Percentiles rank a stretch among this genome's conserved stretches.
phyloP scores from a whole-genome alignment of 1,140 invertebrate genomes.

The Chionoecetes opilio region DNA sequence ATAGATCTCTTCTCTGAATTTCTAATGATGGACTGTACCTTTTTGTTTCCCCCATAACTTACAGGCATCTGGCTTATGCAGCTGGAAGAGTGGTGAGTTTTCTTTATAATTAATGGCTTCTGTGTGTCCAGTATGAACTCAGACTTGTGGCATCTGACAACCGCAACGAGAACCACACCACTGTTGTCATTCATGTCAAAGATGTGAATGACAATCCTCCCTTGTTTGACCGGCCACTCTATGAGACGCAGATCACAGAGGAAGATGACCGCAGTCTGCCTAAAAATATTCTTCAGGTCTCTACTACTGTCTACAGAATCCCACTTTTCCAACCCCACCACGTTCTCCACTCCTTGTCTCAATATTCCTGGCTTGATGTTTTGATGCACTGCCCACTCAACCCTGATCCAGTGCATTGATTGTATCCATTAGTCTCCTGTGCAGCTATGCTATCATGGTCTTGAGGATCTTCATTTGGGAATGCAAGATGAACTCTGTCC shows the following conservation, averaged over 20 bases:
- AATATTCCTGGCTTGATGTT: conserved; percentile 59
- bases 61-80: not conserved
- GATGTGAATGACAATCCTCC: conserved; percentile 96
- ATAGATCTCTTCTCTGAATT: not conserved
- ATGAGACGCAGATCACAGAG: conserved; percentile 97
- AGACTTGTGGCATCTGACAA: conserved; percentile 97
- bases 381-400: conserved; percentile 66
- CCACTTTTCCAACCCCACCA: conserved; percentile 23
- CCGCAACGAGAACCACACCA: conserved; percentile 97
- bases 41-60: not conserved
- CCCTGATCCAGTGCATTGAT: conserved; percentile 54
- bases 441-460: conserved; percentile 48
- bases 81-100: not conserved
- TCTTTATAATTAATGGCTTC: not conserved
- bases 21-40: not conserved
- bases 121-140: conserved; percentile 91
- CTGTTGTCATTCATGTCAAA: conserved; percentile 97
- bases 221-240: conserved; percentile 96
- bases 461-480: conserved; percentile 12
- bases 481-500: not conserved
- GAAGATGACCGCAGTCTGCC: conserved; percentile 97
- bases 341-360: conserved; percentile 15
- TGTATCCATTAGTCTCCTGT: conserved; percentile 63
- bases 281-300: conserved; percentile 95
- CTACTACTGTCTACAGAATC: conserved; percentile 82